These are phyloP conservation scores for Drosophila athabasca DNA, from an alignment of 1,140 invertebrate genomes.

Conservation along the genomic window DNA sequence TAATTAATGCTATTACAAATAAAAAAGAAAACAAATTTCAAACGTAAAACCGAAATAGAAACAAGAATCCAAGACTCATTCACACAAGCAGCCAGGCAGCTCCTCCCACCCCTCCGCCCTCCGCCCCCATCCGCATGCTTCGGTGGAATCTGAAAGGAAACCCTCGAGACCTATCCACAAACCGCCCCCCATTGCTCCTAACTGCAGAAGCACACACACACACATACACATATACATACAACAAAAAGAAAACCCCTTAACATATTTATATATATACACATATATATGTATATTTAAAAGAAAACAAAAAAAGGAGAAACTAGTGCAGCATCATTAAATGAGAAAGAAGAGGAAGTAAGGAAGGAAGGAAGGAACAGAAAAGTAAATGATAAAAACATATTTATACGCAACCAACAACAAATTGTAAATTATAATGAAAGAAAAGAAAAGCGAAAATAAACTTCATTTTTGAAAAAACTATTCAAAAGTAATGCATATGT, in stretches of 20 bases:
- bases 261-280: conserved; percentile 44
- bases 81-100: conserved; percentile 49
- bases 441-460: conserved; percentile 63
- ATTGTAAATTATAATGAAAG: conserved; percentile 72
- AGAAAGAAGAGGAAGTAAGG: conserved; percentile 24
- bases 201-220: conserved; percentile 49
- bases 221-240: conserved; percentile 58
- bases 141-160: conserved; percentile 20
- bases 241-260: conserved; percentile 31
- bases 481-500: conserved; percentile 43
- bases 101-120: conserved; percentile 43
- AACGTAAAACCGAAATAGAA: conserved; percentile 51
- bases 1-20: conserved; percentile 72
- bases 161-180: conserved; percentile 18
- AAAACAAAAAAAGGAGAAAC: conserved; percentile 40
- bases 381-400: conserved; percentile 54
- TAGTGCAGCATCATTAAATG: conserved; percentile 73
- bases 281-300: conserved; percentile 59
- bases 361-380: conserved; percentile 1
- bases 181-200: conserved; percentile 58
- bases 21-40: conserved; percentile 66
- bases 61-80: conserved; percentile 24
- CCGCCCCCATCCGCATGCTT: conserved; percentile 9
- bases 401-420: conserved; percentile 69
- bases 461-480: conserved; percentile 62